These are phyloP conservation scores for Megaceryle alcyon DNA, from an alignment of 2,797 vertebrate species.

Conservation along the genomic window DNA sequence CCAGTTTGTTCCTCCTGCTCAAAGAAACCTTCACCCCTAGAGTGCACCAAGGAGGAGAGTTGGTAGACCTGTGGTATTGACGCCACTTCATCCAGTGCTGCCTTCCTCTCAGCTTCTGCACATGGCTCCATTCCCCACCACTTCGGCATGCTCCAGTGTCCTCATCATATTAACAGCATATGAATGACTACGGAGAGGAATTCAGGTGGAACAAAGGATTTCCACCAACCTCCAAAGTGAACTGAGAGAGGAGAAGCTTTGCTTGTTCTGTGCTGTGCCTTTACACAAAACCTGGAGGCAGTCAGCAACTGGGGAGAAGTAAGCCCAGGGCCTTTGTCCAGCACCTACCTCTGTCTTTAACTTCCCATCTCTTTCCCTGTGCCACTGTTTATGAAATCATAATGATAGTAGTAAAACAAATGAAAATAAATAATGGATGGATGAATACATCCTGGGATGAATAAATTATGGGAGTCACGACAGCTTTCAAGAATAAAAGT, in stretches of 20 bases:
- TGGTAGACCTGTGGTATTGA: rapidly evolving
- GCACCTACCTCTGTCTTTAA: neutral
- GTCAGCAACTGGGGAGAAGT: neutral
- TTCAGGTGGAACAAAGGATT: neutral
- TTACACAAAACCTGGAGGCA: neutral
- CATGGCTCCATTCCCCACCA: rapidly evolving
- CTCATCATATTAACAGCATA: neutral
- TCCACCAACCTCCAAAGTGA: neutral
- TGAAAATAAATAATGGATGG: constrained; percentile 59
- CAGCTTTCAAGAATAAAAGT: constrained; percentile 42
- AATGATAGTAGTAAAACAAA: constrained; percentile 49
- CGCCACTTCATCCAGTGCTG: neutral
- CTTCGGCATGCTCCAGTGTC: neutral
- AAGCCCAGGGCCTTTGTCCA: neutral
- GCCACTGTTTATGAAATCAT: constrained; percentile 52
- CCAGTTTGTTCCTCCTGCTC: neutral
- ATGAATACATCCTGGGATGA: constrained; percentile 41
- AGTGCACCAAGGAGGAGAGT: neutral
- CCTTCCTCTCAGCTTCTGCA: neutral
- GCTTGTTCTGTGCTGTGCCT: neutral
- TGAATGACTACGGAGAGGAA: neutral
- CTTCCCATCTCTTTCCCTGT: neutral
- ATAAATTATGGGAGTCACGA: constrained; percentile 38
- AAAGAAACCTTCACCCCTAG: neutral
- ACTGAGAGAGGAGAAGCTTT: neutral